Base-by-base conservation (phyloP, 2,113 vertebrate genomes). In the Notarius lentiginosus region DNA sequence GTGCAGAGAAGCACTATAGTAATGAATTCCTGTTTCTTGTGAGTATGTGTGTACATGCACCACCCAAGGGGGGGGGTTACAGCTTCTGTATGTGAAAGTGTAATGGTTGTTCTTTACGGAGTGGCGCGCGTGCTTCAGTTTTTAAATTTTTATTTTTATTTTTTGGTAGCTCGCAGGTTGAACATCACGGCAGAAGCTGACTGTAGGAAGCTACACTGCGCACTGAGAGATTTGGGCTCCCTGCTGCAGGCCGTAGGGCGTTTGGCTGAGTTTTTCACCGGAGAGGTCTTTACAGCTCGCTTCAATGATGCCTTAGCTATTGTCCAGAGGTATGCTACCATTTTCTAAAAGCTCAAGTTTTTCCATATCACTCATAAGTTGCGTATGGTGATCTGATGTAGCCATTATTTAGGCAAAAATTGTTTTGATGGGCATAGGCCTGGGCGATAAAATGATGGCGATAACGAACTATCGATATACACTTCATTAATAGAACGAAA, bases 111-210 rank as follows among this genome's bases (percentile, higher is more conserved):
- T 63, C 4, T 27, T 72, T 11, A 7, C 9, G 41, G 79, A 34
- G 55, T 5, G n/a, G 34, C 41, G n/a, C 53, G 5, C 70, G 18
- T 0, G 34, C 41, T 41, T 41, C 41, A 4, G 3, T 41, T 41
- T 41, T 41, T 41, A 4, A 41, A 41, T n/a, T n/a, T n/a, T 41
- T 41, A 4, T 41, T 41, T 41, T 4, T 41, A 4, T 34, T 76
- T 84, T 30, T 68, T 49, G 80, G 24, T 92, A 99, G 98, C 94
- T 87, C 97, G 96, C 89, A 95, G 98, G 91, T 92, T 99, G 87
- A 99, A 98, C 90, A 98, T 99, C 93, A 96, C 96, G 0, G 98
- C 98, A 0, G 98, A 99, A 94, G 99, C 99, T 0, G 98, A 99
- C 87, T 99, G 98, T 85, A 96, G 98, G 8, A 94, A 97, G 7